Conservation (phyloP, 2,113 vertebrate genomes). For the Sphyrna mokarran region DNA sequence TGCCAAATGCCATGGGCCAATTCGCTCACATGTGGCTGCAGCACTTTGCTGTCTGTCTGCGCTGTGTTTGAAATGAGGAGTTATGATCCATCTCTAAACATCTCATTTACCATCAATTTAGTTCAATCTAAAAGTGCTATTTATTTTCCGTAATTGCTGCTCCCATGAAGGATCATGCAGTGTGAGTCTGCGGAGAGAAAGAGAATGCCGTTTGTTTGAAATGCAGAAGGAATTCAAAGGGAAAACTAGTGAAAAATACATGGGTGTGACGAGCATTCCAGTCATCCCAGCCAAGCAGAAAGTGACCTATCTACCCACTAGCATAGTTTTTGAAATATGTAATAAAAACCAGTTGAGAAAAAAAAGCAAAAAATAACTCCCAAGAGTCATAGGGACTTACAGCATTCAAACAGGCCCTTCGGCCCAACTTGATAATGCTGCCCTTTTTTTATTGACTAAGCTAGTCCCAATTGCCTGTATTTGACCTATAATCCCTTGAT, state of each 20-base stretch:
- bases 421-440: no score
- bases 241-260: not conserved
- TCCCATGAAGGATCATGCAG: not conserved
- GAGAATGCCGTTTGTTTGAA: slow-evolving; percentile 6
- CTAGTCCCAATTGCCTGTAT: no score
- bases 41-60: not conserved
- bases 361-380: not conserved
- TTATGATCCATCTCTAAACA: slow-evolving; percentile 35
- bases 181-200: not conserved
- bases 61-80: not conserved
- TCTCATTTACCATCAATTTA: slow-evolving; percentile 35
- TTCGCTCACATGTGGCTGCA: slow-evolving; percentile 37
- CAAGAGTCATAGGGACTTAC: not conserved
- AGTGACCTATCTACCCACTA: not conserved
- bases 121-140: slow-evolving; percentile 1
- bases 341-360: not conserved
- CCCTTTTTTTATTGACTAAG: no score
- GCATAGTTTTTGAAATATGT: not conserved
- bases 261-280: not conserved
- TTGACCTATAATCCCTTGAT: no score
- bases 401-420: no score
- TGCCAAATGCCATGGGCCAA: slow-evolving; percentile 28
- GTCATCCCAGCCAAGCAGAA: not conserved
- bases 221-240: not conserved
- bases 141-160: not conserved